Evolutionary conservation across 1,140 invertebrate genomes (phyloP), one percentile per base, ranked within the genome.

Genomic region (Drosophila orosa): DNA sequence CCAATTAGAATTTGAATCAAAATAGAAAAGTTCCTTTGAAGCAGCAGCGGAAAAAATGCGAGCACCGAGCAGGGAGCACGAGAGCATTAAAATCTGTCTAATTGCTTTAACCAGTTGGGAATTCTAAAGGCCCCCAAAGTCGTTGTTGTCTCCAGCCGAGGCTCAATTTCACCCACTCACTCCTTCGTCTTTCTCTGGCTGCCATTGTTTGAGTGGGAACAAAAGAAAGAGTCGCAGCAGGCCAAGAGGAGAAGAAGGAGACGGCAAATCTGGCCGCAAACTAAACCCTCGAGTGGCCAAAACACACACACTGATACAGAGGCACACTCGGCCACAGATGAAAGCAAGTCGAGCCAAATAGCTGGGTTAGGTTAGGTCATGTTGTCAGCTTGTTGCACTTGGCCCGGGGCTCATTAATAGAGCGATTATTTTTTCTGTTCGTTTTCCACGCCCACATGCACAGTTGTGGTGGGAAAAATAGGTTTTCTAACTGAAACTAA

Each of bases 361-460:
- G 74, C 69, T 54, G 39, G 42, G 76, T 76, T 76, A 77, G 75
- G 83, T 69, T 74, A 75, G 79, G 83, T 86, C 83, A 86, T 87
- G 80, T 83, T 83, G 84, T 76, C 83, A 77, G 83, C 83, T 87
- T 89, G 84, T 90, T 90, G 87, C 87, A 90, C 87, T 90, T 90
- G 87, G 87, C 87, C 87, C 69, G 67, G 68, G 80, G 74, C 83
- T 84, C 87, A 90, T 90, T 90, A 90, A 90, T 90, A 73, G 74
- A 73, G 72, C 85, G 86, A 90, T 90, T 89, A 85, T 85, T 85
- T 87, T 80, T 83, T 76, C 54, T 66, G 40, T 42, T 39, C 52
- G 45, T 58, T 24, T 58, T 45, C 69, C 77, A 29, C 63, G 66
- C 71, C 65, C 60, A 44, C 40, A 50, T 17, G 42, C 57, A 68